Evolutionary conservation across 1,140 invertebrate species (phyloP), one percentile per base, ranked within the genome.

Genomic region (Drosophila orosa): DNA sequence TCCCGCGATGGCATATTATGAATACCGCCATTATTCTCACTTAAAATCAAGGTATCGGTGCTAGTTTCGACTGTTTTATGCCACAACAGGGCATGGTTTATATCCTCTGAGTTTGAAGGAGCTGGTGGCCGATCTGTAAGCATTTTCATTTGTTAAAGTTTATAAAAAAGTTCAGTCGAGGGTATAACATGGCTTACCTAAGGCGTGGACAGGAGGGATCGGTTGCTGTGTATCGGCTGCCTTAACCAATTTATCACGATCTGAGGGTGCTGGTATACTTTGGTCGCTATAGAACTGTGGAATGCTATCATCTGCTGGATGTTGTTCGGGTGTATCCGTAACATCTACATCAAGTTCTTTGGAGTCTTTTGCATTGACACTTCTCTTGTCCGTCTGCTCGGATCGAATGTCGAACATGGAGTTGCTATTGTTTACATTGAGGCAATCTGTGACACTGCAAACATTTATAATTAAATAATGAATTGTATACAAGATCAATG

Each of bases 21-120:
- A 12, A 62, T 19, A 7, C 50, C 56, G 27, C 52, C 52, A 13
- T 33, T 67, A 25, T 13, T 50, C n/a, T 67, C 50, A 22, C 19
- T 5, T 24, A 3, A 86, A 47, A 93, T 92, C 59, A 93, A 76
- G 33, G 93, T 93, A 60, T 93, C 93, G 22, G 93, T 93, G 74
- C 92, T 93, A 15, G 92, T 93, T 68, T 93, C 92, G 40, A 92
- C 71, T 27, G 82, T 78, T 17, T 73, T 67, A 74, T 85, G 74
- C 89, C 91, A 78, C 35, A 80, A 4, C 5, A 27, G 29, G 56
- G 10, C 61, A 84, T 90, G 71, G 74, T 62, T 86, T 42, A 44
- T 62, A 37, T 67, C 74, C 56, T 77, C 66, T 61, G 54, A 54
- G 29, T 40, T 67, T 29, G 55, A 48, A 52, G 74, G 55, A 42